Conservation (phyloP, 2,888 invertebrate genomes). For the Empis livida region DNA sequence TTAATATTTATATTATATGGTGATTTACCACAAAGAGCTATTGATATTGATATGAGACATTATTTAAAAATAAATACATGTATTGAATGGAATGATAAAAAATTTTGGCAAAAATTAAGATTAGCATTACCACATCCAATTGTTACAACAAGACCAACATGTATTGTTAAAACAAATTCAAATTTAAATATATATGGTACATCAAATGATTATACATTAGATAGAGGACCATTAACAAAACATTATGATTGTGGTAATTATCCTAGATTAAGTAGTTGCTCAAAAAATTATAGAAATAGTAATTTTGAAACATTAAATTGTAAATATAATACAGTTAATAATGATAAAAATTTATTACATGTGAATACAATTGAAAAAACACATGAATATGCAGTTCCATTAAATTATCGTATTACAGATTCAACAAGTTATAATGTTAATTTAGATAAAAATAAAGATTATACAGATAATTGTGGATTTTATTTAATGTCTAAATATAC, state of each 20-base stretch:
- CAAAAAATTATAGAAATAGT: conserved; percentile 10
- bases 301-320: conserved; percentile 5
- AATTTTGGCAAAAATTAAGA: conserved; percentile 93
- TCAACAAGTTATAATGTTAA: conserved; percentile 3
- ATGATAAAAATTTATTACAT: conserved; percentile 8
- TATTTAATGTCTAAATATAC: not conserved
- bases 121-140: conserved; percentile 66
- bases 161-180: conserved; percentile 25
- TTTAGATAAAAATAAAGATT: not conserved
- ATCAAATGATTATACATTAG: conserved; percentile 25
- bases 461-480: not conserved
- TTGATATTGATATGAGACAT: conserved; percentile 80
- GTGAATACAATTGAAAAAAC: not conserved
- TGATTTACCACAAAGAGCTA: conserved; percentile 74
- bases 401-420: conserved; percentile 21
- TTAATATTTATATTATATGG: conserved; percentile 84
- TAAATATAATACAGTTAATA: conserved; percentile 5
- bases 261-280: conserved; percentile 26
- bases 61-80: conserved; percentile 84
- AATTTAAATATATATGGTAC: conserved; percentile 62
- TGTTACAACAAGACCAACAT: no score
- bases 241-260: conserved; percentile 34
- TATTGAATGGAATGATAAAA: conserved; percentile 86
- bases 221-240: conserved; percentile 14
- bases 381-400: conserved; percentile 35